These are phyloP conservation scores for Mimachlamys varia DNA, from an alignment of 2,888 invertebrate species.

Conservation along the genomic window DNA sequence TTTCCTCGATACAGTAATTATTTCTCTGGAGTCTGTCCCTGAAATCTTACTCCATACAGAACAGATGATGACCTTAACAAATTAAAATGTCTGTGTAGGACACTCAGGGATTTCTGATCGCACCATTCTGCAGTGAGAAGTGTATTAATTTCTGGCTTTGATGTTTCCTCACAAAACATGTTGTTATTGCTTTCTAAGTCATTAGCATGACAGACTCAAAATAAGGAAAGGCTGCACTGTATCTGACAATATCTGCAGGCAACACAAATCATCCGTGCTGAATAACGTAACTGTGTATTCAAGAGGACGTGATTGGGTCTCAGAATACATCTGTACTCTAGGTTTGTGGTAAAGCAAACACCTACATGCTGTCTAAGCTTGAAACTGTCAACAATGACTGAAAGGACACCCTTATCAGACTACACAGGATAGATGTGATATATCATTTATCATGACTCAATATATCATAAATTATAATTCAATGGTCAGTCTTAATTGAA, in stretches of 20 bases:
- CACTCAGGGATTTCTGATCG: constrained; percentile 10
- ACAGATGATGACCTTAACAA: not conserved
- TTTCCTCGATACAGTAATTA: not conserved
- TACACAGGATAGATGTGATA: not conserved
- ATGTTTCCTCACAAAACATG: not conserved
- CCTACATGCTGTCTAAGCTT: not conserved
- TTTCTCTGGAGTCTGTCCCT: not conserved
- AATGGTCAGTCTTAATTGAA: not conserved
- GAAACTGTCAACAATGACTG: not conserved
- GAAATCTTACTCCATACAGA: not conserved
- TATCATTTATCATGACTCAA: not conserved
- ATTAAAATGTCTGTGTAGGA: not conserved
- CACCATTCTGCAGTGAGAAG: constrained; percentile 26
- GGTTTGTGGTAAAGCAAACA: not conserved
- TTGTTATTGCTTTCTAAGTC: constrained; percentile 3
- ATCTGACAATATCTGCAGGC: not conserved
- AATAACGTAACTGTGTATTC: not conserved
- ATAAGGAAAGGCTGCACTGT: not conserved
- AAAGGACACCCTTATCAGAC: not conserved
- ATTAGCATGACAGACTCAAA: constrained; percentile 11
- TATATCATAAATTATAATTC: not conserved
- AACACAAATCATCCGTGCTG: not conserved
- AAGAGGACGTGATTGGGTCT: not conserved
- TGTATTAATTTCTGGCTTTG: not conserved
- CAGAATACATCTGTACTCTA: not conserved